These are phyloP conservation scores for Eulithis prunata DNA, from an alignment of 2,888 invertebrate species.

Conservation along the genomic window DNA sequence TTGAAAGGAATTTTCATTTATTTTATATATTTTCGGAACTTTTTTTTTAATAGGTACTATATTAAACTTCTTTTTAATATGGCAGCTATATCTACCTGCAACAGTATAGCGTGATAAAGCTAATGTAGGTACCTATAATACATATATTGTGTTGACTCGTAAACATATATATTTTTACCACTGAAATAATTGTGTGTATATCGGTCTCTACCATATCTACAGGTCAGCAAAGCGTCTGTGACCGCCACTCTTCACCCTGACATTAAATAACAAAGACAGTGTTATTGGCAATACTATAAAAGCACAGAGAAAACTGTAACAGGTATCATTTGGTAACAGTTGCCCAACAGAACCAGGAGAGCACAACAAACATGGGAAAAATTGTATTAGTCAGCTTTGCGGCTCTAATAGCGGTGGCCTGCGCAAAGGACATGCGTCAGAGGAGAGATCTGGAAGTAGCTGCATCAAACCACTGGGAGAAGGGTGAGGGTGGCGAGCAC, in stretches of 20 bases:
- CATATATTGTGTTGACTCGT: not conserved
- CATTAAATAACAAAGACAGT: conserved; percentile 65
- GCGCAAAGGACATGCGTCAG: conserved; percentile 78
- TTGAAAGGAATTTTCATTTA: no score
- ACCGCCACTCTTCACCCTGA: conserved; percentile 77
- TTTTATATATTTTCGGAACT: no score
- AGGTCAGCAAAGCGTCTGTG: conserved; percentile 67
- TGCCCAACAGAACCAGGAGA: conserved; percentile 65
- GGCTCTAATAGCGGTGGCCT: conserved; percentile 69
- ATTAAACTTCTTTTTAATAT: no score
- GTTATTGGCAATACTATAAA: conserved; percentile 81
- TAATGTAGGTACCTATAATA: not conserved
- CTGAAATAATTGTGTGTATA: not conserved
- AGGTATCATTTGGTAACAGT: conserved; percentile 79
- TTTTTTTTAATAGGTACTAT: no score
- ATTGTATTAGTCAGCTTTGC: conserved; percentile 66
- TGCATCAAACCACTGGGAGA: conserved; percentile 76
- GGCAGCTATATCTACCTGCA: no score
- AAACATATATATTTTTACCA: not conserved
- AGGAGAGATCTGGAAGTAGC: conserved; percentile 79
- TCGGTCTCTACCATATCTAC: conserved; percentile 49
- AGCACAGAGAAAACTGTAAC: conserved; percentile 70
- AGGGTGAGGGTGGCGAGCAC: conserved; percentile 86
- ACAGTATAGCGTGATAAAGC: no score
- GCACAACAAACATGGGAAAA: conserved; percentile 65